Conservation (phyloP, 2,888 invertebrate genomes). For the Acanthoscelides obtectus region DNA sequence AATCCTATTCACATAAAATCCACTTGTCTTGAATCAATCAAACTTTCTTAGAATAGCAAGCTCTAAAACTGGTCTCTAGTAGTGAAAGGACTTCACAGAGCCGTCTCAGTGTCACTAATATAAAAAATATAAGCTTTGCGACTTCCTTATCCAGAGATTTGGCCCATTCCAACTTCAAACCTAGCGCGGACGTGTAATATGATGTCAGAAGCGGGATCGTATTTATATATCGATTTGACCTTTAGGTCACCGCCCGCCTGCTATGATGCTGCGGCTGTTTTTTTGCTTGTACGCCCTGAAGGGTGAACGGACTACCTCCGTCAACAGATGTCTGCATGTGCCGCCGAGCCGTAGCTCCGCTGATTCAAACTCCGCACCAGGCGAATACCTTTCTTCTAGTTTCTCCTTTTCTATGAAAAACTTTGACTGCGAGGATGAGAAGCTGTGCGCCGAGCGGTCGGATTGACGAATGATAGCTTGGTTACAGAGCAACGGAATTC, state of each 20-base stretch:
- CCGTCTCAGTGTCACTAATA: no score
- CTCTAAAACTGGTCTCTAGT: no score
- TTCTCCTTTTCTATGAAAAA: not conserved
- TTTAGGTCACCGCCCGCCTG: not conserved
- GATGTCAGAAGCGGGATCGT: not conserved
- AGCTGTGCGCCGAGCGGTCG: not conserved
- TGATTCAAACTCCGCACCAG: not conserved
- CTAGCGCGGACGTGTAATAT: no score
- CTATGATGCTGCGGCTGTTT: not conserved
- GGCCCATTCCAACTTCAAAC: no score
- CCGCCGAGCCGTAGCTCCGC: not conserved
- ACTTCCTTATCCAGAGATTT: no score
- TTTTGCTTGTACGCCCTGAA: not conserved
- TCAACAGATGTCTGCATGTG: not conserved
- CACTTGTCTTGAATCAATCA: no score
- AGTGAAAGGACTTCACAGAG: no score
- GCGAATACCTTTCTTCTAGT: not conserved
- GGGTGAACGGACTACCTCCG: not conserved
- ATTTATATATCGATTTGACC: not conserved
- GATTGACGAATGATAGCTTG: no score
- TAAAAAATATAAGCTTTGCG: no score
- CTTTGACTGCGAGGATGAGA: not conserved
- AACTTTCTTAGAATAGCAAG: no score
- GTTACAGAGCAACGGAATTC: not conserved
- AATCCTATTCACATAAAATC: no score